Percentiles rank a stretch among this genome's conserved stretches.
phyloP scores from a whole-genome alignment of 2,888 invertebrate genomes.

The Aleiodes leptofemur region DNA sequence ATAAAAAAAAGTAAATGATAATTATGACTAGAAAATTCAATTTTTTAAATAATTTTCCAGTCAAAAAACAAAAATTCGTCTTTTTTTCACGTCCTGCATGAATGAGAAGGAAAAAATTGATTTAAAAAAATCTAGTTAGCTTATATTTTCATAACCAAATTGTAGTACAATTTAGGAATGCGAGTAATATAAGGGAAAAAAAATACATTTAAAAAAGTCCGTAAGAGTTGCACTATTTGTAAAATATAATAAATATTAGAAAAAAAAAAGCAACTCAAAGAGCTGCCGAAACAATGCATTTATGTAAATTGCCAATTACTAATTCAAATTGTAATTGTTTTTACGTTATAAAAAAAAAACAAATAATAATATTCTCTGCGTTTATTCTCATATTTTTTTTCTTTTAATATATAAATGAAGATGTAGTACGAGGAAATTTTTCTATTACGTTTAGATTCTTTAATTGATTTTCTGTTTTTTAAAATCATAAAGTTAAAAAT shows the following conservation, averaged over 20 bases:
- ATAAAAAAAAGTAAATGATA: neutral
- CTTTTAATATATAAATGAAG: neutral
- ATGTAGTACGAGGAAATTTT: too few species aligned
- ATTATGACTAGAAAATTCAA: neutral
- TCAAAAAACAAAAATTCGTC: slow-evolving; percentile 17
- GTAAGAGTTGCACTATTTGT: slow-evolving; percentile 2
- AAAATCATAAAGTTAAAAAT: too few species aligned
- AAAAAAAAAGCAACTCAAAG: slow-evolving; percentile 13
- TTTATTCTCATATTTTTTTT: slow-evolving; percentile 18
- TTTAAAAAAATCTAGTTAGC: slow-evolving; percentile 62
- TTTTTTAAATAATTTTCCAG: slow-evolving; percentile 7
- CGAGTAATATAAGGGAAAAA: slow-evolving; percentile 58
- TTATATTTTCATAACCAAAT: slow-evolving; percentile 70
- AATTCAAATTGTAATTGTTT: slow-evolving; percentile 27
- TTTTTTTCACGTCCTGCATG: neutral
- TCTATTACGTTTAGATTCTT: too few species aligned
- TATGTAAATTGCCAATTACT: slow-evolving; percentile 13
- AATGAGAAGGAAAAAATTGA: slow-evolving; percentile 23
- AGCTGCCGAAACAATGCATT: slow-evolving; percentile 29
- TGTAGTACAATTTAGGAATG: slow-evolving; percentile 69
- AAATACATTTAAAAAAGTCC: slow-evolving; percentile 35
- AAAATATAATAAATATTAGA: neutral
- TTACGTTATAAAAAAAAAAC: neutral
- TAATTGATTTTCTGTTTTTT: too few species aligned
- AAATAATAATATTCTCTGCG: slow-evolving; percentile 3